These are phyloP conservation scores for Hesperophylax magnus DNA, from an alignment of 1,140 invertebrate genomes.

Conservation along the genomic window DNA sequence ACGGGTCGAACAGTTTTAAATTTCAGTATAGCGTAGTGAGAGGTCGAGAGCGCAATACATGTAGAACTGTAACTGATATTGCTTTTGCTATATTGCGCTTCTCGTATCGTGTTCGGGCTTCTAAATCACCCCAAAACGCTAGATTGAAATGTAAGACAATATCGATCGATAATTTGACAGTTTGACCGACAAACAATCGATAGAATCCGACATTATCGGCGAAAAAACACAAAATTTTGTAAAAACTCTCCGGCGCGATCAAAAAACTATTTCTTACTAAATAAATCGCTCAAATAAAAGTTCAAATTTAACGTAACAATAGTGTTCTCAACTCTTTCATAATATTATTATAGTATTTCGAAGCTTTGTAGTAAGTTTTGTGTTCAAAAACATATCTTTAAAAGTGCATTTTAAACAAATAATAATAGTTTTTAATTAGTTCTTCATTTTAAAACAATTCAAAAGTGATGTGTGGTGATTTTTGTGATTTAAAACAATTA, in stretches of 20 bases:
- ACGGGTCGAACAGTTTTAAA: slow-evolving; percentile 24
- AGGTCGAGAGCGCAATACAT: slow-evolving; percentile 8
- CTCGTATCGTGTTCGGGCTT: slow-evolving; percentile 10
- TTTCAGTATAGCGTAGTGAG: slow-evolving; percentile 21
- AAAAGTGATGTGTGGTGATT: slow-evolving; percentile 14
- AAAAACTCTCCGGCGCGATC: not conserved
- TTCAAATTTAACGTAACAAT: not conserved
- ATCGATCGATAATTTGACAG: not conserved
- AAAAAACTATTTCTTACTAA: not conserved
- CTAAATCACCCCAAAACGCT: slow-evolving; percentile 5
- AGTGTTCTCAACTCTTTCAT: not conserved
- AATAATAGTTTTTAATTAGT: no score
- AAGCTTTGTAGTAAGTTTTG: no score
- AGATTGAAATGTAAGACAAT: not conserved
- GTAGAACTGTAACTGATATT: not conserved
- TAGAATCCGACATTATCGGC: no score
- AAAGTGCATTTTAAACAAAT: no score
- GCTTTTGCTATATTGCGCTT: not conserved
- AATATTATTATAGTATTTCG: no score
- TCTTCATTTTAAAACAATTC: no score
- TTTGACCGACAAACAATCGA: no score
- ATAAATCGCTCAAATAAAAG: slow-evolving; percentile 10
- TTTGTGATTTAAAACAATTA: not conserved
- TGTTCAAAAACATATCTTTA: no score
- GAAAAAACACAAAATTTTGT: no score